phyloP scores from a whole-genome alignment of 2,888 invertebrate genomes.

The Cheilosia impressa region DNA sequence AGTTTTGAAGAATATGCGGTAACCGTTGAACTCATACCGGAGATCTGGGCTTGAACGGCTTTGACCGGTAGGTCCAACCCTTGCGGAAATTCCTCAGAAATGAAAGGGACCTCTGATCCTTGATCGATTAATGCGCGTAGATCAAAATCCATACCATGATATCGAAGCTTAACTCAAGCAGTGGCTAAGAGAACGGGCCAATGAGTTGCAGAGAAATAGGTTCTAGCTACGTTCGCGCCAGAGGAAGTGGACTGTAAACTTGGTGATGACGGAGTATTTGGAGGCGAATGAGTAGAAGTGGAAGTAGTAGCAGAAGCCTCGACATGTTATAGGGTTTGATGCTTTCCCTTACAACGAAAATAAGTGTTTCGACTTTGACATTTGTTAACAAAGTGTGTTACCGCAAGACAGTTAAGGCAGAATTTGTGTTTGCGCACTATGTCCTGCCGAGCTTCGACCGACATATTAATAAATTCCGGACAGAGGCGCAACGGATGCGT shows the following conservation, averaged over 20 bases:
- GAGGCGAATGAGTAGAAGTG: background rate
- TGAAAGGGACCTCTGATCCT: no score
- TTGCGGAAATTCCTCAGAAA: no score
- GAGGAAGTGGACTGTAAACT: background rate
- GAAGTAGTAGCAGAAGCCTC: background rate
- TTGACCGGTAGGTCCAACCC: no score
- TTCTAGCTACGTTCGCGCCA: no score
- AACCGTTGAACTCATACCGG: no score
- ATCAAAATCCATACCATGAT: no score
- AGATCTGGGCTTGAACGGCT: no score
- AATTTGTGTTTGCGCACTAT: background rate
- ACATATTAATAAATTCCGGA: background rate
- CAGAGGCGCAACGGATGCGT: background rate
- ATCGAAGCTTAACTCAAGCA: no score
- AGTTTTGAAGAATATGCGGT: no score
- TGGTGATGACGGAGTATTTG: background rate
- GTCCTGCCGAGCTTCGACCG: background rate
- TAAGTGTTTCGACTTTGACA: constrained; percentile 2
- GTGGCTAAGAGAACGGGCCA: no score
- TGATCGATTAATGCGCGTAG: no score
- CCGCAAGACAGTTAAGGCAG: background rate
- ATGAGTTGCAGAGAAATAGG: no score
- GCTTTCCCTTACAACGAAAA: background rate
- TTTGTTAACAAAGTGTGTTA: background rate
- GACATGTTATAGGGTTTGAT: background rate